phyloP scores from a whole-genome alignment of 1,140 invertebrate species.

The Trichonephila clavipes region DNA sequence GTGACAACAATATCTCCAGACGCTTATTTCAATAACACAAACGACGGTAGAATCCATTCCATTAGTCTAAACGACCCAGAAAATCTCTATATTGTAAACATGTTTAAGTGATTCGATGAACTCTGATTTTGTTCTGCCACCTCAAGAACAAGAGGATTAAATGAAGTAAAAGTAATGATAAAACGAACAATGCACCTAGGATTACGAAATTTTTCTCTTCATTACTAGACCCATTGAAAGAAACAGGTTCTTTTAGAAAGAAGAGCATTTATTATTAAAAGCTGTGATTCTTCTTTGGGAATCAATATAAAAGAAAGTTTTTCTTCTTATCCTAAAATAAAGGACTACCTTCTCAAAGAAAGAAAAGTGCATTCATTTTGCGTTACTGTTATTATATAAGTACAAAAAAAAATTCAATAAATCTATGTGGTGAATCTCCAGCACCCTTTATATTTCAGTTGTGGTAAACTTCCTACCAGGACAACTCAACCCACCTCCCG shows the following conservation, averaged over 20 bases:
- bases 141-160: constrained; percentile 8
- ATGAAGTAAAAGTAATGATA: constrained; percentile 2
- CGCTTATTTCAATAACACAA: not conserved
- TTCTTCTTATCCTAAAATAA: too few species aligned
- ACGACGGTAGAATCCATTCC: not conserved
- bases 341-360: too few species aligned
- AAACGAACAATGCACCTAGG: not conserved
- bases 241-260: not conserved
- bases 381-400: too few species aligned
- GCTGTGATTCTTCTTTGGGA: not conserved
- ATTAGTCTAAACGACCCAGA: constrained; percentile 13
- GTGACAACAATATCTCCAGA: not conserved
- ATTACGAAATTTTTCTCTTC: not conserved
- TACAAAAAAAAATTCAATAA: too few species aligned
- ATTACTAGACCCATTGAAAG: not conserved
- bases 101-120: not conserved
- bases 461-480: too few species aligned
- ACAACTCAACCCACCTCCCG: too few species aligned
- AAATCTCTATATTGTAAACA: not conserved
- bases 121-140: not conserved
- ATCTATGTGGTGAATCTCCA: too few species aligned
- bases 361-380: too few species aligned
- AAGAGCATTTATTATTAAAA: not conserved
- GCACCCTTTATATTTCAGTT: too few species aligned
- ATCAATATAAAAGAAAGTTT: not conserved